Base-by-base conservation (phyloP, 2,797 vertebrate species). In the Hozukius guyotensis region DNA sequence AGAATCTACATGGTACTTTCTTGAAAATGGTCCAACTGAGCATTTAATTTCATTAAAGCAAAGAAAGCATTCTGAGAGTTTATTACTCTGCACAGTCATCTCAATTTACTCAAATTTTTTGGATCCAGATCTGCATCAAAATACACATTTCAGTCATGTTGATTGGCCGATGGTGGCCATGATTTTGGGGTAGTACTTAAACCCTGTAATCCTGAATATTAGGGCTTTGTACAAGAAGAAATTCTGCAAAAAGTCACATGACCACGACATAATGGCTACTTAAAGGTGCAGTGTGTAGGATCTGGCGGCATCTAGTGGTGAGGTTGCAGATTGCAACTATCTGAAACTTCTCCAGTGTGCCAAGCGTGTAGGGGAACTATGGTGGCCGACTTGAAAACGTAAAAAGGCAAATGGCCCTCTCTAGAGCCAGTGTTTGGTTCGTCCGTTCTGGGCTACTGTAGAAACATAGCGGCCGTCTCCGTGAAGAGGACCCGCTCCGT, bases 371-470 rank as follows among this genome's bases (percentile, higher is more conserved):
- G 46, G 18, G 7, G 7, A 49, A 49, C 16, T 49, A 49, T 49
- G 7, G 18, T 18, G 46, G 46, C 46, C 0, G 46, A 49, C 18
- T 0, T 49, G 0, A 49, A 8, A 49, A 49, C 1, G 18, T 49
- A 0, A 49, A 49, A 49, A 49, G 7, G 46, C 16, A 18, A 49
- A 49, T 18, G 18, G 16, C 1, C 1, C 42, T 49, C 7, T 49
- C 3, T 18, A 46, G 42, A 46, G 42, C 42, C 42, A 49, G 46
- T 49, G 46, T 49, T 49, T 49, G 46, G 46, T 49, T 49, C 16
- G 7, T 49, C 46, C 18, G 3, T 20, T 49, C 46, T 18, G 46
- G 46, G 46, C 46, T 49, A 20, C 18, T 49, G 46, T 49, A 49
- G 46, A 49, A 49, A 2, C 7, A 49, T 20, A 8, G 6, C 16